Evolutionary conservation across 2,888 invertebrate species (phyloP), one percentile per base, ranked within the genome.

Genomic region (Drosophila setosimentum): DNA sequence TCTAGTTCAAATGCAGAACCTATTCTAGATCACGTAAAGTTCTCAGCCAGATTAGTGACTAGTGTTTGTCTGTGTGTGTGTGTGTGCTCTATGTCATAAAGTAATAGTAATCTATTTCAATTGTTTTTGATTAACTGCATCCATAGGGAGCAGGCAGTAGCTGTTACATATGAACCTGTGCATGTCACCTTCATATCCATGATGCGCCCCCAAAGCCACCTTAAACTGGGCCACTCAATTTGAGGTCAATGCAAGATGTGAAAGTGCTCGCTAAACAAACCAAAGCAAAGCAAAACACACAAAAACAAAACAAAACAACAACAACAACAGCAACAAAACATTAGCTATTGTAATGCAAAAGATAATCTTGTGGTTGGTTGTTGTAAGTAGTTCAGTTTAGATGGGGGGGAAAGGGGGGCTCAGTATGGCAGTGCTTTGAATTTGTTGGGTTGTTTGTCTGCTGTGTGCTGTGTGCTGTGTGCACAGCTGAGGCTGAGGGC

Each of bases 211-310:
- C 24, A 18, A 51, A 42, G 45, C 40, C 57, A 35, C 32, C 29
- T 54, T 7, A 5, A 60, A 48, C 66, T 72, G 76, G 69, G 83
- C 76, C 86, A 80, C 58, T 53, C 62, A 48, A 24, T 55, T 70
- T 77, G 80, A 73, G 82, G 81, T 83, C 87, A 68, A 70, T 68
- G 70, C 68, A 69, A 80, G 73, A 73, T 75, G 67, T 70, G 67
- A 75, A 62, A 80, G 68, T 32, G n/a, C 21, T 48, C 18, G 40
- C 48, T 29, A 24, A 24, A 33, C 29, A 18, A 53, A 48, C 21
- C 45, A 45, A 37, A 50, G 42, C 21, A 42, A 35, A 74, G 37
- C 69, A 60, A 30, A 16, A 3, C 13, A 27, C 4, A 50, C 5
- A 42, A 16, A 48, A 13, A 50, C 5, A 42, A 16, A 48, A 13